These are phyloP conservation scores for Leptinotarsa tumamoca DNA, from an alignment of 2,888 invertebrate species.

Conservation along the genomic window DNA sequence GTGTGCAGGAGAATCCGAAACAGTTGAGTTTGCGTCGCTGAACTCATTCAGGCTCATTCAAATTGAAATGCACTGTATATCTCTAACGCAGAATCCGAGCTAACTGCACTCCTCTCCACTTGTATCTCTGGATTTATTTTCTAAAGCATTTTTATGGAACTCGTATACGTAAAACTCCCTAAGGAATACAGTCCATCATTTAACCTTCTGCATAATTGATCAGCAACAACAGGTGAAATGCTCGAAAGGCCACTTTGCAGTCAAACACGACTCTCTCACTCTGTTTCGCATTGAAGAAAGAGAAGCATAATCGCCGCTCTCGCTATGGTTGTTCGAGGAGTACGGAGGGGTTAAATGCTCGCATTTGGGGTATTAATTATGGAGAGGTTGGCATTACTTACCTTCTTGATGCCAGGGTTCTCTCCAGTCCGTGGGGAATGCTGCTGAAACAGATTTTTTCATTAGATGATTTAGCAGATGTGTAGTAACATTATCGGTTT, in stretches of 20 bases:
- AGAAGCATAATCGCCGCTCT: not conserved
- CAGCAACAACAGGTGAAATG: conserved; percentile 60
- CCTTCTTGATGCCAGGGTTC: conserved; percentile 67
- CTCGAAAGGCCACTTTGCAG: conserved; percentile 46
- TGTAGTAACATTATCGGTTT: not conserved
- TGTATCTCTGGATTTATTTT: conserved; percentile 17
- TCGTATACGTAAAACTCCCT: conserved; percentile 42
- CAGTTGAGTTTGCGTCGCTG: no score
- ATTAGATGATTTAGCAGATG: conserved; percentile 6
- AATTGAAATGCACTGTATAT: not conserved
- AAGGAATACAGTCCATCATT: conserved; percentile 61
- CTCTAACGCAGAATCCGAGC: not conserved
- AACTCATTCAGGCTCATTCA: no score
- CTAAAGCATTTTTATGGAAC: conserved; percentile 14
- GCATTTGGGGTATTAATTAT: conserved; percentile 64
- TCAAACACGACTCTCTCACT: conserved; percentile 31
- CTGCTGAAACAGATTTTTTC: conserved; percentile 58
- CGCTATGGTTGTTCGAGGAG: conserved; percentile 2
- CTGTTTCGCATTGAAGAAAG: conserved; percentile 16
- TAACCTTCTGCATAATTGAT: conserved; percentile 60
- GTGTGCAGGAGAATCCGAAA: no score
- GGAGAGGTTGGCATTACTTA: conserved; percentile 63
- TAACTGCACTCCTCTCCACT: not conserved
- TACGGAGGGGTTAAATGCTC: conserved; percentile 62
- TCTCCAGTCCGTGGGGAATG: conserved; percentile 65